Percentiles rank a stretch among this genome's conserved stretches.
Conservation (phyloP, 2,888 invertebrate species). For the Apamea epomidion region DNA sequence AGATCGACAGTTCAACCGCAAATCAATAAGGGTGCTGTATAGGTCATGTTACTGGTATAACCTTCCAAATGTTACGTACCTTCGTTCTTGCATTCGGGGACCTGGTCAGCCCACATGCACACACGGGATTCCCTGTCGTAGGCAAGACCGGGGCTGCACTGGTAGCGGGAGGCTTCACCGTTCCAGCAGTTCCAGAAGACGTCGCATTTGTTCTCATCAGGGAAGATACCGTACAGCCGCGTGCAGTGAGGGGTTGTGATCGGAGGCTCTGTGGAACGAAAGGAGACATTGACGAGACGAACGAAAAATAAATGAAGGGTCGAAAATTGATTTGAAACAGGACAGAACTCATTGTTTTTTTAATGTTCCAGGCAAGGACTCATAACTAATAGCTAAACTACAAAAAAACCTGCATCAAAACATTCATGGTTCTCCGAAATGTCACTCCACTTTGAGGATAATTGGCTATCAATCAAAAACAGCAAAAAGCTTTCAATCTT, state of each 20-base stretch:
- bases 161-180: conserved; percentile 97
- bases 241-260: conserved; percentile 96
- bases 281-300: conserved; percentile 18
- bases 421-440: conserved; percentile 55
- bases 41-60: conserved; percentile 19
- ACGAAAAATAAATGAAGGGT: not conserved
- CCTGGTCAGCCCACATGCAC: conserved; percentile 99
- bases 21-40: conserved; percentile 49
- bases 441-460: conserved; percentile 48
- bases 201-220: conserved; percentile 96
- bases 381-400: conserved; percentile 19
- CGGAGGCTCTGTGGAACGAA: conserved; percentile 92
- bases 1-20: conserved; percentile 24
- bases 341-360: conserved; percentile 3
- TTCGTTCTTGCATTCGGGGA: conserved; percentile 97
- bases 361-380: conserved; percentile 7
- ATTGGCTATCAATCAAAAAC: conserved; percentile 59
- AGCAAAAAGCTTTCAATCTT: conserved; percentile 58
- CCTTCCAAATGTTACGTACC: conserved; percentile 89
- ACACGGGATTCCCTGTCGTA: conserved; percentile 98
- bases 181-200: conserved; percentile 99
- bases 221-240: conserved; percentile 97
- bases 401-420: conserved; percentile 34
- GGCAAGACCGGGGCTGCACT: conserved; percentile 98
- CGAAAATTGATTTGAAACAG: not conserved